Percentiles rank a stretch among this genome's conserved stretches.
Conservation (phyloP, 2,113 vertebrate genomes). For the Stictonetta naevosa region DNA sequence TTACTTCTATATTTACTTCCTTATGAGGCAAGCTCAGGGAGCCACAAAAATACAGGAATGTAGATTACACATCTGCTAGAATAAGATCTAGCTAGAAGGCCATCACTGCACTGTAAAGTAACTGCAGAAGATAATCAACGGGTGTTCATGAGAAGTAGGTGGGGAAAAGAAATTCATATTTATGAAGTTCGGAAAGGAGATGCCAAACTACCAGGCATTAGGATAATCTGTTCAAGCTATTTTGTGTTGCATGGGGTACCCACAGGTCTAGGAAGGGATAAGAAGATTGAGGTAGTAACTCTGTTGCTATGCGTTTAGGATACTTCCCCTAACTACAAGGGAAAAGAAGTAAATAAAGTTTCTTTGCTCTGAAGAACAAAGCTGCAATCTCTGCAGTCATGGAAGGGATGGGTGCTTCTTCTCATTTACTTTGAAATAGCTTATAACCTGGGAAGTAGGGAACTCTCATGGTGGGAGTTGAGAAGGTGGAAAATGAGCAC, state of each 20-base stretch:
- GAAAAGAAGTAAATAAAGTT: background rate
- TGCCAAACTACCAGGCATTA: background rate
- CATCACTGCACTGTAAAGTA: background rate
- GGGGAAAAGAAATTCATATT: background rate
- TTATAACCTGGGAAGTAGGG: background rate
- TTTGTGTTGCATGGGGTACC: background rate
- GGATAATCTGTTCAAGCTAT: background rate
- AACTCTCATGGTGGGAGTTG: fast-evolving
- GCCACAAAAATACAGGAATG: background rate
- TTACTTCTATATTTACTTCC: background rate
- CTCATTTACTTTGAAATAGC: background rate
- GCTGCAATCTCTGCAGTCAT: background rate
- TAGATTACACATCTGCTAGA: background rate
- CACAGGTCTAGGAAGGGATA: background rate
- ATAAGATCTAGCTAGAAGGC: background rate
- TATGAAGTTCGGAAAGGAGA: background rate
- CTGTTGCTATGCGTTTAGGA: background rate
- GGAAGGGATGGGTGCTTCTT: background rate
- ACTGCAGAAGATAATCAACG: background rate
- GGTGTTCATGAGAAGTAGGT: background rate
- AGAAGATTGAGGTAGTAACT: background rate
- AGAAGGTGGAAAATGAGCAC: background rate
- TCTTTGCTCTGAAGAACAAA: background rate
- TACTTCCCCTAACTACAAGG: background rate
- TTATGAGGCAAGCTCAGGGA: background rate